Conservation (phyloP, 2,888 invertebrate genomes). For the Philopedon plagiatum region DNA sequence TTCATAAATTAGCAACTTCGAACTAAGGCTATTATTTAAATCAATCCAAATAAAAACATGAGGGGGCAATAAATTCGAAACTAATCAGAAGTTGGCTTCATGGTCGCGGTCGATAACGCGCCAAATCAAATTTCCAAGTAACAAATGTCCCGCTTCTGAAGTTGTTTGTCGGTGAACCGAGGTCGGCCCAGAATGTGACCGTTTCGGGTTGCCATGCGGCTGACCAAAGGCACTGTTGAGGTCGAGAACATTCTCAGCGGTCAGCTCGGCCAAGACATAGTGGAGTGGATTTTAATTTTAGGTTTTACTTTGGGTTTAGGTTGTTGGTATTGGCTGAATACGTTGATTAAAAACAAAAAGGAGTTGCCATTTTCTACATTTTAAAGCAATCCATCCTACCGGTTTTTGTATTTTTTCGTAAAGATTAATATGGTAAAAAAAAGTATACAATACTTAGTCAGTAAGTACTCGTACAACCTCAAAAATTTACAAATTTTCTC, state of each 20-base stretch:
- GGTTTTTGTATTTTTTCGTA: no score
- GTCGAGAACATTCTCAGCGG: slow-evolving; percentile 54
- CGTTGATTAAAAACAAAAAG: no score
- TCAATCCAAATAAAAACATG: slow-evolving; percentile 44
- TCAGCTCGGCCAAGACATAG: slow-evolving; percentile 34
- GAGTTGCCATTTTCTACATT: no score
- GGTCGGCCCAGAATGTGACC: slow-evolving; percentile 60
- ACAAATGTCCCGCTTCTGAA: slow-evolving; percentile 66
- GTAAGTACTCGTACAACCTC: no score
- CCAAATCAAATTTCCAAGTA: slow-evolving; percentile 64
- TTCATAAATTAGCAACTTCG: neutral
- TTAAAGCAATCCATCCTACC: no score
- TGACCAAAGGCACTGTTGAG: slow-evolving; percentile 50
- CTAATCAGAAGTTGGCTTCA: slow-evolving; percentile 58
- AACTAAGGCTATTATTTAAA: slow-evolving; percentile 13
- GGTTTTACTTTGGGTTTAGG: neutral
- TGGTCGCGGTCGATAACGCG: slow-evolving; percentile 57
- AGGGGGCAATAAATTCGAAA: slow-evolving; percentile 55
- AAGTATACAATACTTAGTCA: no score
- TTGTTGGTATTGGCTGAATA: neutral
- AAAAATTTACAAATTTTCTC: no score
- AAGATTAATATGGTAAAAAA: no score
- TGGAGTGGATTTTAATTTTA: slow-evolving; percentile 22
- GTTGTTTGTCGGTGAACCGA: slow-evolving; percentile 65
- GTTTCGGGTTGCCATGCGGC: slow-evolving; percentile 42